Conservation (phyloP, 37 sponge, comb jelly and placozoan genomes). For the Chondrosia reniformis region DNA sequence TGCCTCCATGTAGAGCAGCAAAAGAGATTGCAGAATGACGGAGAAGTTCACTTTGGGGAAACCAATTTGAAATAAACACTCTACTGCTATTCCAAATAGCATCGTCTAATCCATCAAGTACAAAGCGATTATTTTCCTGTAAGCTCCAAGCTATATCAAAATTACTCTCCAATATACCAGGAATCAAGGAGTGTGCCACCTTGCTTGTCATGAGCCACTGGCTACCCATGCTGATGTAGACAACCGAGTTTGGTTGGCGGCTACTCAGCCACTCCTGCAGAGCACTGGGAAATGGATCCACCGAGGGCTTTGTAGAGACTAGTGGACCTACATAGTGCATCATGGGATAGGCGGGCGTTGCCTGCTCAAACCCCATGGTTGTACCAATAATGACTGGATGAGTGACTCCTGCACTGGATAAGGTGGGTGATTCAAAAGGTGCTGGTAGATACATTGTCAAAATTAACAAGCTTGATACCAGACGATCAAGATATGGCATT, state of each 20-base stretch:
- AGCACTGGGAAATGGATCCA: conserved; percentile 4
- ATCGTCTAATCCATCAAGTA: conserved; percentile 19
- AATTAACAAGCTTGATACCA: no score
- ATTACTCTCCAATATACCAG: conserved; percentile 17
- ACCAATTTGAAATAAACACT: conserved; percentile 43
- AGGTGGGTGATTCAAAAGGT: no score
- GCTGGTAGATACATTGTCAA: no score
- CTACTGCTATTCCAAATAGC: conserved; percentile 8
- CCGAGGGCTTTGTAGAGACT: background rate
- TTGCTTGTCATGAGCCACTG: background rate
- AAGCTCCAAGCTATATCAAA: conserved; percentile 49
- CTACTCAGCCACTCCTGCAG: conserved; percentile 40
- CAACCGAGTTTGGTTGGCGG: conserved; percentile 17
- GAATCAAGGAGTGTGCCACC: conserved; percentile 18
- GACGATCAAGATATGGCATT: no score
- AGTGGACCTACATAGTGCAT: background rate
- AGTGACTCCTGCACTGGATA: background rate
- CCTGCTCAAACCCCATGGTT: conserved; percentile 4
- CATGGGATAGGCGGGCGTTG: background rate
- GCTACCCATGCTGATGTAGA: conserved; percentile 73
- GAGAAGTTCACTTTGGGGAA: conserved; percentile 51
- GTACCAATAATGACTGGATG: background rate
- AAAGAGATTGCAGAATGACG: conserved; percentile 17
- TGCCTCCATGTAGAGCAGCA: conserved; percentile 66
- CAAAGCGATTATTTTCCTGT: conserved; percentile 22